Conservation (phyloP, 2,797 vertebrate genomes). For the Lepus townsendii region DNA sequence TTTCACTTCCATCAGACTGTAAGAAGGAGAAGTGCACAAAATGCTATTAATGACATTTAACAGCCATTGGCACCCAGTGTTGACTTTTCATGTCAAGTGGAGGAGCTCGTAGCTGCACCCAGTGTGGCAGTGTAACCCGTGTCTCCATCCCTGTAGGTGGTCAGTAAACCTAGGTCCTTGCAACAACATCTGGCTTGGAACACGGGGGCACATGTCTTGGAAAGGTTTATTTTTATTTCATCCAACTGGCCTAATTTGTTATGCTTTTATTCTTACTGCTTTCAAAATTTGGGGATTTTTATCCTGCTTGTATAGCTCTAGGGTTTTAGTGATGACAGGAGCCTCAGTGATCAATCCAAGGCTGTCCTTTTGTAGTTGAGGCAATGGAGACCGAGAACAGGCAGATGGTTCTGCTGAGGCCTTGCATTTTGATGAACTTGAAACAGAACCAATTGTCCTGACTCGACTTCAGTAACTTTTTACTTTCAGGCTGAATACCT, state of each 20-base stretch:
- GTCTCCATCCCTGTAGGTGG: neutral
- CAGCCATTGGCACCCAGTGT: slow-evolving; percentile 62
- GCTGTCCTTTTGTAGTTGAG: slow-evolving; percentile 30
- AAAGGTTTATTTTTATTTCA: slow-evolving; percentile 21
- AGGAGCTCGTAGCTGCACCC: neutral
- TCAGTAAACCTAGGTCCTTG: neutral
- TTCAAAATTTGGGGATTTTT: neutral
- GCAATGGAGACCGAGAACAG: neutral
- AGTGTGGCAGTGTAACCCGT: neutral
- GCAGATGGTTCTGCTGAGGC: neutral
- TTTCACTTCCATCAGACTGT: neutral
- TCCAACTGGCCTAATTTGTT: neutral
- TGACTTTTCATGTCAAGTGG: neutral
- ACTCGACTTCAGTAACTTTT: neutral
- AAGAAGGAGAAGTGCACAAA: slow-evolving; percentile 49
- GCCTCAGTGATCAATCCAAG: neutral
- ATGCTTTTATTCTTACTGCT: slow-evolving; percentile 37
- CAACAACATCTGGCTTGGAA: neutral
- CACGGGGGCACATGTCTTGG: neutral
- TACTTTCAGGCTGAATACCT: neutral
- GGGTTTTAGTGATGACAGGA: neutral
- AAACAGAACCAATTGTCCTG: slow-evolving; percentile 15
- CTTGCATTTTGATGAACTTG: neutral
- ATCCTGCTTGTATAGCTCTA: neutral
- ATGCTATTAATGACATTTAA: neutral